A percentile compares a stretch with the other conserved stretches of the same genome.
phyloP scores from a whole-genome alignment of 2,888 invertebrate species.

The Seira sanloemensis region DNA sequence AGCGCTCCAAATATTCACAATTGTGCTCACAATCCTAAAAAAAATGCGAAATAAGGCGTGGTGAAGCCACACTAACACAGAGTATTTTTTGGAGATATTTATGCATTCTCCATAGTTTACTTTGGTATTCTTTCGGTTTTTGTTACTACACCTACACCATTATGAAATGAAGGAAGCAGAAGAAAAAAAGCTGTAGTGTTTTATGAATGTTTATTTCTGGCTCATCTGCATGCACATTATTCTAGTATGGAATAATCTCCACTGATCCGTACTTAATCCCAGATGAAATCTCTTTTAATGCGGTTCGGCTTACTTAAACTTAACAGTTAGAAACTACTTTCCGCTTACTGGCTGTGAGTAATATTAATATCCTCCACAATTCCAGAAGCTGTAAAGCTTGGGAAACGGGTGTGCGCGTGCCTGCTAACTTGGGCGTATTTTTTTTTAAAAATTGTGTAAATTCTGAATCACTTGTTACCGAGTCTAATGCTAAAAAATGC shows the following conservation, averaged over 20 bases:
- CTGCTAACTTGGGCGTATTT: too few relatives aligned
- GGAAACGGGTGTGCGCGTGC: too few relatives aligned
- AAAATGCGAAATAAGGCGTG: background rate
- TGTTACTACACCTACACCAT: background rate
- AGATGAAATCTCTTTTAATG: conserved; percentile 45
- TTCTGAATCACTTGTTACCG: too few relatives aligned
- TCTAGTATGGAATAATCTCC: conserved; percentile 30
- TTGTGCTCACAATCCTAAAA: too few relatives aligned
- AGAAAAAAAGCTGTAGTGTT: background rate
- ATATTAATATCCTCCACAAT: too few relatives aligned
- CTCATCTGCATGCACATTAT: conserved; percentile 1
- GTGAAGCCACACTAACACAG: background rate
- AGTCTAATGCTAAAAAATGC: too few relatives aligned
- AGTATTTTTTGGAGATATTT: background rate
- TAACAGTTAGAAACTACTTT: too few relatives aligned
- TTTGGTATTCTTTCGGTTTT: background rate
- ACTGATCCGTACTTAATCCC: conserved; percentile 49
- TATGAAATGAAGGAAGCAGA: too few relatives aligned
- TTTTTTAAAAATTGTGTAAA: too few relatives aligned
- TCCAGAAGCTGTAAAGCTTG: too few relatives aligned
- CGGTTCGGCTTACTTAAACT: conserved; percentile 40
- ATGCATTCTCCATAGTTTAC: background rate
- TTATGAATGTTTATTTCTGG: background rate
- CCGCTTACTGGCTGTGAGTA: too few relatives aligned
- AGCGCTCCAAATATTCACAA: too few relatives aligned